Evolutionary conservation across 2,113 vertebrate species (phyloP).

Genomic region (Labeo catla): DNA sequence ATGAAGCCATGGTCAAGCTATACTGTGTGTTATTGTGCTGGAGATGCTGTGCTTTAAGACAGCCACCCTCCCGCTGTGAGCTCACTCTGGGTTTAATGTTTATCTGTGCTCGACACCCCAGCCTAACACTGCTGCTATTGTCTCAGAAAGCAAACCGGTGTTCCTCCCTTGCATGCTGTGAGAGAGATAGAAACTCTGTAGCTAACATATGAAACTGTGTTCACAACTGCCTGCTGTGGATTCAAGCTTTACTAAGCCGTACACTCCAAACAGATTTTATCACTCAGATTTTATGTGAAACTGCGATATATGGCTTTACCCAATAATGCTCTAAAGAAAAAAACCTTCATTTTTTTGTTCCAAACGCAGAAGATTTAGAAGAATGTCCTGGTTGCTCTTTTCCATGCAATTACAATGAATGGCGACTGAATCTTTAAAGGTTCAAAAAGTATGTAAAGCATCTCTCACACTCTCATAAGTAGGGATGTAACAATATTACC

Average conservation of each 20-base stretch:
- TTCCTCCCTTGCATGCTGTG: constrained; percentile 13
- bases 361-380: not conserved
- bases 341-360: not conserved
- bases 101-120: constrained; percentile 37
- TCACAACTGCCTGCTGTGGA: constrained; percentile 27
- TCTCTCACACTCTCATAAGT: not conserved
- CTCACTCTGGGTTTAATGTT: constrained; percentile 42
- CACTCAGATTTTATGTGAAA: not conserved
- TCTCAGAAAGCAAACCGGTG: constrained; percentile 30
- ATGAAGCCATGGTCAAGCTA: constrained; percentile 25
- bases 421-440: not conserved
- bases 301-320: not conserved
- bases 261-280: too few species aligned
- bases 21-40: constrained; percentile 33
- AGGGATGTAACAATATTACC: too few species aligned
- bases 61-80: constrained; percentile 29
- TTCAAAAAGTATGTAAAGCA: not conserved
- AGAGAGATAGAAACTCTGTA: constrained; percentile 20
- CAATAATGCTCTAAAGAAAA: not conserved
- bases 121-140: constrained; percentile 40
- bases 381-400: not conserved
- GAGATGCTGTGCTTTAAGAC: constrained; percentile 35
- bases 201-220: constrained; percentile 22
- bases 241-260: not conserved
- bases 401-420: not conserved